Conservation (phyloP, 2,888 invertebrate genomes). For the Trissoscelio sp. region DNA sequence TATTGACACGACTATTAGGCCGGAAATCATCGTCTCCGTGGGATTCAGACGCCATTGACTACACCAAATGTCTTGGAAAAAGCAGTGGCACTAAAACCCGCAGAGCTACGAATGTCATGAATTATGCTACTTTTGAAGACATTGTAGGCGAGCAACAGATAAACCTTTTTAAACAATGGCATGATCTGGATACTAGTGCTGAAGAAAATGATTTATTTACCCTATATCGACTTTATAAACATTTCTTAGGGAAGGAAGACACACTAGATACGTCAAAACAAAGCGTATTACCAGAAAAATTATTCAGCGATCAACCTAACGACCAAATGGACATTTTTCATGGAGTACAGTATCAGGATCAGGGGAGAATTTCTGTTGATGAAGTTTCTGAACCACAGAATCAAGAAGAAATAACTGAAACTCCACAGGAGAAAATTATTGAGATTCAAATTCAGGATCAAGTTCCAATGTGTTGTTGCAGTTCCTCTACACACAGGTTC, state of each 20-base stretch:
- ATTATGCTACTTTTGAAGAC: slow-evolving; percentile 25
- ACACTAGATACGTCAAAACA: background rate
- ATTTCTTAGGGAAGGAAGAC: slow-evolving; percentile 16
- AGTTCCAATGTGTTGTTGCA: background rate
- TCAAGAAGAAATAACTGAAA: no score
- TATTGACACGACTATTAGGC: slow-evolving; percentile 1
- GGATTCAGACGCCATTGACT: slow-evolving; percentile 68
- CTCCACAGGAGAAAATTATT: no score
- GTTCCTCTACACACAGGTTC: background rate
- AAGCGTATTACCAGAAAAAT: slow-evolving; percentile 1
- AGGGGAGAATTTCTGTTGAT: background rate
- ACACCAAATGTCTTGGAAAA: slow-evolving; percentile 67
- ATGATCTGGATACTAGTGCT: slow-evolving; percentile 21
- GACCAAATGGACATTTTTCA: background rate
- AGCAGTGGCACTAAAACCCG: slow-evolving; percentile 14
- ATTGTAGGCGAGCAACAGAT: slow-evolving; percentile 29
- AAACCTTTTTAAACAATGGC: slow-evolving; percentile 18
- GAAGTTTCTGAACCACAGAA: background rate
- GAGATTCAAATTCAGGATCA: slow-evolving; percentile 19
- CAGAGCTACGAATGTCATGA: slow-evolving; percentile 15
- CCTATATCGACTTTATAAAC: slow-evolving; percentile 26
- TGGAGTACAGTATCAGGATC: background rate
- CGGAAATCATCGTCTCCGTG: slow-evolving; percentile 65
- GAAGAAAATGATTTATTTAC: slow-evolving; percentile 33
- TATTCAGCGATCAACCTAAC: no score